These are phyloP conservation scores for Choreutis nemorana DNA, from an alignment of 2,888 invertebrate genomes.

Conservation along the genomic window DNA sequence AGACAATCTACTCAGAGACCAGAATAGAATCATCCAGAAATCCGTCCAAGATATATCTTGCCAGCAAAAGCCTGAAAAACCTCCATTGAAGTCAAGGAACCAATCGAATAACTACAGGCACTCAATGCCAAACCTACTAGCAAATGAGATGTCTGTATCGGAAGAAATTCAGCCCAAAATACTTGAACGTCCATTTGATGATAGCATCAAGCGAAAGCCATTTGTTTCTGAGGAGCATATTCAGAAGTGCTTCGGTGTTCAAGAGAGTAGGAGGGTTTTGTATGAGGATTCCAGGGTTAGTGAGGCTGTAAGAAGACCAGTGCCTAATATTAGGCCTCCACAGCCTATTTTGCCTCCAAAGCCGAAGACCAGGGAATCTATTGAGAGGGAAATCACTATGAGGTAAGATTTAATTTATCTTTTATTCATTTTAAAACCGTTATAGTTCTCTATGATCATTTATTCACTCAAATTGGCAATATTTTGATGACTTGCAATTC, in stretches of 20 bases:
- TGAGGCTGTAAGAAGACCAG: conserved; percentile 18
- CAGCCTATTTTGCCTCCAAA: conserved; percentile 46
- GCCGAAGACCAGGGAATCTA: conserved; percentile 45
- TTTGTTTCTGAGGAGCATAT: conserved; percentile 57
- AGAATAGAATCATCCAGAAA: conserved; percentile 66
- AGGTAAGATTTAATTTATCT: conserved; percentile 27
- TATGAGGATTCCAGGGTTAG: conserved; percentile 28
- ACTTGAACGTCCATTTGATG: conserved; percentile 33
- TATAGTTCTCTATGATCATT: too few relatives aligned
- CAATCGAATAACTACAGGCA: conserved; percentile 49
- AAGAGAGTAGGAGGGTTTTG: conserved; percentile 46
- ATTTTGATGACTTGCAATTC: too few relatives aligned
- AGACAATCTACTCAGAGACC: conserved; percentile 74
- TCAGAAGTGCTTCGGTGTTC: conserved; percentile 53
- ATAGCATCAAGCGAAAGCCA: conserved; percentile 42
- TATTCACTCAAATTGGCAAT: too few relatives aligned
- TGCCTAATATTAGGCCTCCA: conserved; percentile 19
- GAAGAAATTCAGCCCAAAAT: conserved; percentile 25
- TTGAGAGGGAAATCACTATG: conserved; percentile 59
- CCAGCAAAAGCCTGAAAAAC: conserved; percentile 36
- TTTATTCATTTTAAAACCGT: conserved; percentile 6
- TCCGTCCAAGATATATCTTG: conserved; percentile 71
- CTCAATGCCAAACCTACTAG: conserved; percentile 56
- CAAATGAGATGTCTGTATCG: conserved; percentile 34
- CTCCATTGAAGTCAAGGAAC: conserved; percentile 23